Evolutionary conservation across 2,113 vertebrate genomes (phyloP).

Genomic region (Alethe diademata): DNA sequence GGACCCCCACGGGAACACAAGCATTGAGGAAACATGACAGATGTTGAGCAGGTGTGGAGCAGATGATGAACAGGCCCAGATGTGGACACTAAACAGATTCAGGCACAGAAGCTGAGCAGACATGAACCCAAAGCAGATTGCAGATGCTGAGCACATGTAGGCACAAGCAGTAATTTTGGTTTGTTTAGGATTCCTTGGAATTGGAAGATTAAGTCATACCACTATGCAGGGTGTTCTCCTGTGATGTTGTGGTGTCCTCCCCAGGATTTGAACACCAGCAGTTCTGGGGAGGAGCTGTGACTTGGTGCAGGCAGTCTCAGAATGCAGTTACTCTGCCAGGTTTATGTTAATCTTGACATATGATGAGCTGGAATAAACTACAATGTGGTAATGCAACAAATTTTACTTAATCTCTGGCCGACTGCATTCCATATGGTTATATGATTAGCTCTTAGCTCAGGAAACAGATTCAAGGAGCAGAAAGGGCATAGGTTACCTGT

Average conservation of each 20-base stretch:
- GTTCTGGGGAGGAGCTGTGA: conserved; percentile 12
- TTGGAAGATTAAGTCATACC: not conserved
- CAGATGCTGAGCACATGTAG: conserved; percentile 31
- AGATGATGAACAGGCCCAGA: conserved; percentile 14
- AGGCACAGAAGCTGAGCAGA: conserved; percentile 38
- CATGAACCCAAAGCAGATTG: not conserved
- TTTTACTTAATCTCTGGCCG: conserved; percentile 39
- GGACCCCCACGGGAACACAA: not conserved
- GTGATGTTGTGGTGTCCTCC: not conserved
- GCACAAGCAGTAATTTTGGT: not conserved
- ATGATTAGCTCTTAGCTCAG: conserved; percentile 20
- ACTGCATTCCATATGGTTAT: conserved; percentile 30
- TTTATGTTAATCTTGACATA: conserved; percentile 57
- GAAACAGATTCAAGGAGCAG: not conserved
- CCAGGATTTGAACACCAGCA: not conserved
- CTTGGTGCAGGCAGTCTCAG: conserved; percentile 17
- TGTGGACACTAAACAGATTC: conserved; percentile 17
- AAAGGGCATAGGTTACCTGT: not conserved
- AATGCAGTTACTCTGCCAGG: conserved; percentile 39
- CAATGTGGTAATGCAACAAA: conserved; percentile 25
- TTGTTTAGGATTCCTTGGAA: not conserved
- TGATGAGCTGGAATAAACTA: conserved; percentile 47
- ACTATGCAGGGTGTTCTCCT: not conserved
- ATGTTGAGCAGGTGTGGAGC: conserved; percentile 15
- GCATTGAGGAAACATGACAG: not conserved